Evolutionary conservation across 2,113 vertebrate genomes (phyloP).

Genomic region (Lagopus leucura): DNA sequence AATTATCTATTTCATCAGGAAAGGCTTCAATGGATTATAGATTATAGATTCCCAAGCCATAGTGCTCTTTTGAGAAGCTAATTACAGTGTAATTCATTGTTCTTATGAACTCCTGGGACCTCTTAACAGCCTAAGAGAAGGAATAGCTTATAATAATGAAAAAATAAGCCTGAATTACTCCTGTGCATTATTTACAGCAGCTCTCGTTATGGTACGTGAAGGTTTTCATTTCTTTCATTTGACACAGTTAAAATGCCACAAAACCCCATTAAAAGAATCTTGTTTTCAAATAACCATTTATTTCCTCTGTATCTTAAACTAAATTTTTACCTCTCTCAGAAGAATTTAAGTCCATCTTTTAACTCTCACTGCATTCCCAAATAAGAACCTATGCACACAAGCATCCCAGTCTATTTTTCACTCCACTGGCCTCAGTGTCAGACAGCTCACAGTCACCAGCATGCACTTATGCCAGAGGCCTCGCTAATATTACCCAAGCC

Average conservation of each 20-base stretch:
- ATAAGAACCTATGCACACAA: neutral
- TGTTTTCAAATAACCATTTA: neutral
- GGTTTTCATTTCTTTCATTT: neutral
- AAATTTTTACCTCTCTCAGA: neutral
- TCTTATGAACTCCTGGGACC: slow-evolving; percentile 26
- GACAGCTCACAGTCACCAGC: neutral
- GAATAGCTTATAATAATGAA: neutral
- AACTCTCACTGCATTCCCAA: neutral
- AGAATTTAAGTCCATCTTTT: neutral
- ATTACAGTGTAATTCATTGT: slow-evolving; percentile 12
- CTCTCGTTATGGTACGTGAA: neutral
- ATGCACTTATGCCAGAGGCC: neutral
- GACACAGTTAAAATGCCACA: neutral
- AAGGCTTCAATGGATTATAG: neutral
- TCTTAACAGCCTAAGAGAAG: neutral
- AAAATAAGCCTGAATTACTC: neutral
- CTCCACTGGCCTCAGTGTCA: neutral
- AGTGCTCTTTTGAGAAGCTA: slow-evolving; percentile 51
- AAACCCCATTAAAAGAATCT: neutral
- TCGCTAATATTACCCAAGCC: neutral
- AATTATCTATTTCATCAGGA: slow-evolving; percentile 16
- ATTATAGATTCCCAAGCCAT: slow-evolving; percentile 39
- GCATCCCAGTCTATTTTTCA: neutral
- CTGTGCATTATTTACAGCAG: neutral
- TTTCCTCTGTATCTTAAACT: neutral